Evolutionary conservation across 2,113 vertebrate genomes (phyloP).

Genomic region (Romanogobio albipinnatus): DNA sequence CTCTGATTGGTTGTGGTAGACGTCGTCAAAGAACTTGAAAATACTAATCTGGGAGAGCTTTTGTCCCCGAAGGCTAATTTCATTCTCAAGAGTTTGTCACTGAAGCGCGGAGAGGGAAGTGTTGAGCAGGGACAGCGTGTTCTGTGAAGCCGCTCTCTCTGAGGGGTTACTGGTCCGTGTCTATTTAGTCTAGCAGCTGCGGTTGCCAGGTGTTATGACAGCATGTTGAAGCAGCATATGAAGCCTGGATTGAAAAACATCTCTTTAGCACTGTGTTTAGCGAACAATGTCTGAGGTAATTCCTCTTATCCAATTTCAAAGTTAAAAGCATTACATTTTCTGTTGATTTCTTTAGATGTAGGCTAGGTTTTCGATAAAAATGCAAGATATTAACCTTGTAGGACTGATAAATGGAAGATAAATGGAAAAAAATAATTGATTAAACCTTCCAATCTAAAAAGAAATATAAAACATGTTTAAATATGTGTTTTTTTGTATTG

Average conservation of each 20-base stretch:
- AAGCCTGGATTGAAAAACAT: conserved; percentile 19
- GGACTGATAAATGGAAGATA: background rate
- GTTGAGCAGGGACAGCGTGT: conserved; percentile 6
- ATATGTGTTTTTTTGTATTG: background rate
- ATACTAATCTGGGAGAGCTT: conserved; percentile 40
- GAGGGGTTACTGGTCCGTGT: conserved; percentile 18
- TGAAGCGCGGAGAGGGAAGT: background rate
- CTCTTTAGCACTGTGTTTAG: conserved; percentile 41
- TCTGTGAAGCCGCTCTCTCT: conserved; percentile 34
- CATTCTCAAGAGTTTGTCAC: conserved; percentile 39
- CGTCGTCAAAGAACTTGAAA: conserved; percentile 33
- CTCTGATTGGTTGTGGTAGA: conserved; percentile 2
- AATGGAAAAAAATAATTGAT: no score
- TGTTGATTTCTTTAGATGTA: no score
- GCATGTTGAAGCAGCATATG: conserved; percentile 11
- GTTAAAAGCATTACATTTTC: conserved; percentile 51
- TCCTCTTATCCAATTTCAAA: conserved; percentile 65
- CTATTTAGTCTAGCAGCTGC: conserved; percentile 36
- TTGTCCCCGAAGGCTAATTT: conserved; percentile 35
- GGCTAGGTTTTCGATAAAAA: no score
- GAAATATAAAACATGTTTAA: background rate
- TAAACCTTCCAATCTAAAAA: background rate
- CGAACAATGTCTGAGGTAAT: conserved; percentile 50
- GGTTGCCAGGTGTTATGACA: conserved; percentile 24
- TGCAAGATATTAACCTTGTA: background rate